These are phyloP conservation scores for Xestia ashworthii DNA, from an alignment of 2,888 invertebrate genomes.

Conservation along the genomic window DNA sequence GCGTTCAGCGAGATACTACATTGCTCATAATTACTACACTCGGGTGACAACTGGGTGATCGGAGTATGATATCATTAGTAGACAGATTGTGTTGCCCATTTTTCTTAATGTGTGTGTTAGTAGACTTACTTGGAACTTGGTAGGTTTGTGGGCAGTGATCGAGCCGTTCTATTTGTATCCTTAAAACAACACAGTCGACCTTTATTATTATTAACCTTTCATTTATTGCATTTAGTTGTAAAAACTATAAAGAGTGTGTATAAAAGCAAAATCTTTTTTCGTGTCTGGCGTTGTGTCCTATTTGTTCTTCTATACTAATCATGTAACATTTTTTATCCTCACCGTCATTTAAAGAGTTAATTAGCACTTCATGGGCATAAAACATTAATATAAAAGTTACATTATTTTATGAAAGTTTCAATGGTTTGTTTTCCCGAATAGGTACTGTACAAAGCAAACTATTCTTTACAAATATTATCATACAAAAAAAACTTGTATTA, in stretches of 20 bases:
- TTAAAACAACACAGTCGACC: neutral
- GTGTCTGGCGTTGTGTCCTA: neutral
- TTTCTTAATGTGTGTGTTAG: slow-evolving; percentile 25
- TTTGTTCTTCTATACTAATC: neutral
- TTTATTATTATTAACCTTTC: slow-evolving; percentile 5
- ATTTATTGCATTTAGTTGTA: neutral
- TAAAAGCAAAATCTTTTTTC: neutral
- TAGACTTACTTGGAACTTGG: too few relatives aligned
- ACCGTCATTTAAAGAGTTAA: neutral
- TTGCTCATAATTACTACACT: slow-evolving; percentile 40
- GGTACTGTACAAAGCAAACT: too few relatives aligned
- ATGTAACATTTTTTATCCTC: neutral
- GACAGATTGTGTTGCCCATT: slow-evolving; percentile 3
- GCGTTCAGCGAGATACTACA: neutral
- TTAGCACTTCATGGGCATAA: neutral
- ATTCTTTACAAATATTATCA: too few relatives aligned
- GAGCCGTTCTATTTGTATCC: slow-evolving; percentile 23
- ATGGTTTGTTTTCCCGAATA: too few relatives aligned
- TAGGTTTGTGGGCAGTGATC: slow-evolving; percentile 22
- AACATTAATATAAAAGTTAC: neutral
- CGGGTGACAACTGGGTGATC: slow-evolving; percentile 4
- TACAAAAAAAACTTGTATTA: too few relatives aligned
- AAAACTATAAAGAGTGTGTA: neutral
- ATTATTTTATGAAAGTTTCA: neutral
- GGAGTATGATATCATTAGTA: slow-evolving; percentile 22